Evolutionary conservation across 1,140 invertebrate species (phyloP), one percentile per base, ranked within the genome.

Genomic region (Kradibia gibbosae): DNA sequence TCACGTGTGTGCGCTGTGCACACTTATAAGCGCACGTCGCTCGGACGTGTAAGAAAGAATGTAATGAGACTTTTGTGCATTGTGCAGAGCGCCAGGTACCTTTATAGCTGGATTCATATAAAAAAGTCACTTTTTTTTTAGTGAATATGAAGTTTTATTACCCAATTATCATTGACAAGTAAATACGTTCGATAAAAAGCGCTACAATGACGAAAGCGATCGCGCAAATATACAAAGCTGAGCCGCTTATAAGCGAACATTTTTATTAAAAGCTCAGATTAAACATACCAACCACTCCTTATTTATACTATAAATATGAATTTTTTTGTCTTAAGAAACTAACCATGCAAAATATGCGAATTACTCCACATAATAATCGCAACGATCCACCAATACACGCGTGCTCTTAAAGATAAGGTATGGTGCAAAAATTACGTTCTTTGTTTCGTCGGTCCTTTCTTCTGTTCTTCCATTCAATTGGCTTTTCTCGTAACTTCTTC

Each of bases 11-110:
- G 28, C 4, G 0, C n/a, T 25, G 17, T 2, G 22, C 42, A 48
- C n/a, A 34, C 22, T 7, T 22, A 48, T 28, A 71, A 2, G 15
- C 17, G 28, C 20, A 3, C 22, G n/a, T 53, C 3, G 36, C 34
- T n/a, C 20, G 22, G 3, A n/a, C 74, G 71, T 76, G 72, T 60
- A 82, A 82, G 76, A 82, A 82, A 82, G 57, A 79, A 82, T 85
- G 85, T 87, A 87, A 87, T 85, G 84, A 87, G 85, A 85, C 85
- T 81, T 86, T 87, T 85, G 85, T 87, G n/a, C 79, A 3, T 8
- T 34, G 22, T 11, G 28, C n/a, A n/a, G 13, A 65, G 34, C 2
- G 13, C 36, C 31, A 20, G 22, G 4, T 36, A 36, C 60, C 36
- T 17, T 0, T 65, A 36, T 20, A 65, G 1, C 3, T 65, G 8